Evolutionary conservation across 37 sponge, comb jelly and placozoan genomes (phyloP).

Genomic region (Hexactinellida sp.): DNA sequence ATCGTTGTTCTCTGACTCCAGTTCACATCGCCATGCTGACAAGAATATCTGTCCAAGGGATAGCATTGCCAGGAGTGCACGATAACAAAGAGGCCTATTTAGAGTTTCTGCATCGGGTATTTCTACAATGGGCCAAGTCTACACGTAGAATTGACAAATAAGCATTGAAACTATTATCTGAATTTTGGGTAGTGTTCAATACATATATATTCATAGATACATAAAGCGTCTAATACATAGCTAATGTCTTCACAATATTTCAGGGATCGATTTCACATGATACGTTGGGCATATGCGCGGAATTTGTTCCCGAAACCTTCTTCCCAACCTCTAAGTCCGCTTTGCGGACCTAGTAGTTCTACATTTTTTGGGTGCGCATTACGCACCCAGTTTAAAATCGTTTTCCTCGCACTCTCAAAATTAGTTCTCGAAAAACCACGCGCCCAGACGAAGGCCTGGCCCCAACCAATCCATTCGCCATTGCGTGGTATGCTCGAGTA

Average conservation of each 20-base stretch:
- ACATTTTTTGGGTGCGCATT: neutral
- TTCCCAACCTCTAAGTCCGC: neutral
- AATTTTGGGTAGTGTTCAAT: too few relatives aligned
- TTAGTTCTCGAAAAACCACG: too few relatives aligned
- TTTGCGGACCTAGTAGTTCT: neutral
- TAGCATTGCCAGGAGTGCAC: neutral
- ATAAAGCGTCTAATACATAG: too few relatives aligned
- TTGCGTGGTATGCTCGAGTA: too few relatives aligned
- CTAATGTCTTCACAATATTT: too few relatives aligned
- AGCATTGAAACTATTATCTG: too few relatives aligned
- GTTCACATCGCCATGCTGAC: neutral
- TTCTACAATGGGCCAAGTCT: neutral
- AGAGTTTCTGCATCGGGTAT: neutral
- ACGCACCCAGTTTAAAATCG: neutral
- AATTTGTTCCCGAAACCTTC: neutral
- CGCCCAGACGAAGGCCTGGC: too few relatives aligned
- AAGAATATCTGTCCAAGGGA: neutral
- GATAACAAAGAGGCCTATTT: neutral
- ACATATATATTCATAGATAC: too few relatives aligned
- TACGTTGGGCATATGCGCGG: neutral
- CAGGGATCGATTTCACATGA: neutral
- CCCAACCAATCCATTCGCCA: too few relatives aligned
- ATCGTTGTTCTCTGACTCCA: neutral
- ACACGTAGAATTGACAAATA: neutral
- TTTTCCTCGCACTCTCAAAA: too few relatives aligned